Evolutionary conservation across 1,140 invertebrate species (phyloP).

Genomic region (Cecropterus lyciades): DNA sequence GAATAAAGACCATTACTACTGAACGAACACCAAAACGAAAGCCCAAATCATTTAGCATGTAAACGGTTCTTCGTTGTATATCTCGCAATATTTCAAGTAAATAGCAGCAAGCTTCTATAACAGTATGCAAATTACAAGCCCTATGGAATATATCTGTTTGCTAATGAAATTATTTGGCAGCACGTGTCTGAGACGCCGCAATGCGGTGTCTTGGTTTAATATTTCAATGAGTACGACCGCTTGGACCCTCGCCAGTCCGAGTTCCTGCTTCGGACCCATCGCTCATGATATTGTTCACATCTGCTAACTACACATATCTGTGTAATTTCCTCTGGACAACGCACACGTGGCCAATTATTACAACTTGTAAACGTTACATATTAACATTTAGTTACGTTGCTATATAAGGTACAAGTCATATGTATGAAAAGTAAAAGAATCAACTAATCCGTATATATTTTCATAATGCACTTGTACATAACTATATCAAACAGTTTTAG

Average conservation of each 20-base stretch:
- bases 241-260: constrained; percentile 73
- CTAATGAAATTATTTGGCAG: constrained; percentile 52
- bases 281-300: constrained; percentile 53
- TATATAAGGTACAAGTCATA: too few relatives aligned
- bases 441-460: too few relatives aligned
- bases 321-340: constrained; percentile 39
- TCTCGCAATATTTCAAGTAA: too few relatives aligned
- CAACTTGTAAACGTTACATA: constrained; percentile 8
- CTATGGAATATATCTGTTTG: constrained; percentile 10
- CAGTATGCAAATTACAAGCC: background rate
- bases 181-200: constrained; percentile 66
- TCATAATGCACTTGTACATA: too few relatives aligned
- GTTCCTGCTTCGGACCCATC: constrained; percentile 48
- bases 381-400: background rate
- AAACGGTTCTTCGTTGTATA: too few relatives aligned
- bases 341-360: constrained; percentile 25
- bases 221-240: constrained; percentile 78
- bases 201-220: constrained; percentile 78
- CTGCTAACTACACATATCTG: constrained; percentile 44
- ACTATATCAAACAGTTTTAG: too few relatives aligned
- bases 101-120: too few relatives aligned
- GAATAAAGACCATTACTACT: too few relatives aligned
- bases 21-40: too few relatives aligned
- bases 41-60: too few relatives aligned
- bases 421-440: too few relatives aligned